A percentile compares a stretch with the other conserved stretches of the same genome.
These are phyloP conservation scores for cat (Felis catus) DNA, from an alignment of 2,113 vertebrate genomes.

Conservation along the genomic window F.catus_Fca126_mat1.0 CM031423.1:93144501-93145000, in stretches of 20 bases:
- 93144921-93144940: background rate
- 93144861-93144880: fast-evolving
- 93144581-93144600: background rate
- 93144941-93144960: background rate
- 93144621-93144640: background rate
- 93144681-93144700: no score
- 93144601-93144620: fast-evolving
- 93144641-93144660: background rate
- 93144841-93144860: fast-evolving
- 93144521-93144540: background rate
- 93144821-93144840: background rate
- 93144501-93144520: background rate
- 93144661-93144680: fast-evolving
- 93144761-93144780: no score
- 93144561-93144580: background rate
- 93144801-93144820: background rate
- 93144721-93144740: background rate
- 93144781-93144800: no score
- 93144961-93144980: background rate
- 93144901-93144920: background rate
- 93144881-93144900: background rate
- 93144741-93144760: fast-evolving
- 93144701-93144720: background rate
- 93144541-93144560: background rate
- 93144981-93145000: background rate